Conservation (phyloP, 2,797 vertebrate species). For the Catamblyrhynchus diadema region DNA sequence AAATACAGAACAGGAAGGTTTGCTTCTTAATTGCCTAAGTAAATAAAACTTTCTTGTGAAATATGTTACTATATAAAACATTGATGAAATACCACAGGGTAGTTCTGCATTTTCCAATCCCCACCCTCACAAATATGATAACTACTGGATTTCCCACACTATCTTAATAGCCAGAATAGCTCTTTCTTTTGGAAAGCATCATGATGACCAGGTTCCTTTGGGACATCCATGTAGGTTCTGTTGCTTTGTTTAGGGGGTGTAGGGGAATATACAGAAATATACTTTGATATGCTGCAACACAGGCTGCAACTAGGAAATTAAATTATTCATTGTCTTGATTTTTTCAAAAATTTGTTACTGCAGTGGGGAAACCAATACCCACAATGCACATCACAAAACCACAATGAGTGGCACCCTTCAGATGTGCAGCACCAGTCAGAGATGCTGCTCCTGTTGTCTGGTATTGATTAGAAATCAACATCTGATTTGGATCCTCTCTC, state of each 20-base stretch:
- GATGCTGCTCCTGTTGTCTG: not conserved
- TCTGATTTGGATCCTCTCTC: not conserved
- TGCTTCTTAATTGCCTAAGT: slow-evolving; percentile 51
- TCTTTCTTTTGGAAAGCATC: not conserved
- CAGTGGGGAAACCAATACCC: not conserved
- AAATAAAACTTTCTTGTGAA: slow-evolving; percentile 61
- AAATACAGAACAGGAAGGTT: slow-evolving; percentile 49
- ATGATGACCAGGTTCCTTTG: not conserved
- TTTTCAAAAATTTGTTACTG: not conserved
- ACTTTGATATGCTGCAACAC: fast-evolving
- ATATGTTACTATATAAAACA: slow-evolving; percentile 57
- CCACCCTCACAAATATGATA: not conserved
- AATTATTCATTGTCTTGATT: not conserved
- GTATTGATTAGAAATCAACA: not conserved
- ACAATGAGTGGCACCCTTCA: not conserved
- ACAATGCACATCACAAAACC: fast-evolving
- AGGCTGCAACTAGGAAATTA: not conserved
- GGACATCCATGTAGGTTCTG: not conserved
- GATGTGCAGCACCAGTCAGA: fast-evolving
- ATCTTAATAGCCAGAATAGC: not conserved
- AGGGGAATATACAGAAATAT: not conserved
- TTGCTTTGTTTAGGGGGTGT: not conserved
- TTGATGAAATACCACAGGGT: slow-evolving; percentile 24
- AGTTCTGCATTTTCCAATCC: slow-evolving; percentile 38
- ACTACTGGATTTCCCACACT: not conserved